Evolutionary conservation across 2,797 vertebrate species (phyloP), one percentile per base, ranked within the genome.

Genomic region (Brotula barbata): DNA sequence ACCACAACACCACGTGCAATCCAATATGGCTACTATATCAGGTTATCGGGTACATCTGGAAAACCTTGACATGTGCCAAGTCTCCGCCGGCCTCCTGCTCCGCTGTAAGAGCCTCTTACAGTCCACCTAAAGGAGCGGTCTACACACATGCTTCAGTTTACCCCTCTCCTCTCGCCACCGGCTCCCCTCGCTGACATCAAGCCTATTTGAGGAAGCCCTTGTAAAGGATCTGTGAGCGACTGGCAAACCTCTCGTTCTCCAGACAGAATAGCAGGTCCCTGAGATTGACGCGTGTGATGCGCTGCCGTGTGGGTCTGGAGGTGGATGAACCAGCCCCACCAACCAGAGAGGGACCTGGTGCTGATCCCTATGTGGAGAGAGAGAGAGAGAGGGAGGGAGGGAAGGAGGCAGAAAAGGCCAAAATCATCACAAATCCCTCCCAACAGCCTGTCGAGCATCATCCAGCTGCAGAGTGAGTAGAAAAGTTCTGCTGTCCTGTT

Each of bases 221-320:
- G 88, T 98, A 99, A 86, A 99, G 95, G 90, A 98, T 90, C 90
- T 95, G 93, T 78, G 97, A 98, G 93, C 87, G 94, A 90, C 93
- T 96, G 92, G 93, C 94, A 84, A 91, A 93, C 77, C 91, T 92
- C 91, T 98, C 96, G 17, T 96, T 96, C 91, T 99, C 97, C 92
- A 99, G 91, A 90, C 96, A 98, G 92, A 96, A 98, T 89, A 99
- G 97, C 92, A 99, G 94, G 94, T 99, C 97, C 95, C 96, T 99
- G 96, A 99, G 96, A 94, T 98, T 99, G 91, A 98, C 95, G 44
- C 96, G 95, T 52, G 96, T 99, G 93, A 98, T 96, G 87, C 96
- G 95, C 83, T 98, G 97, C 68, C 96, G 91, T 46, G 94, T 92
- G 89, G 94, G 95, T 79, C 96, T 93, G 89, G 94, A 94, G 62